Evolutionary conservation across 2,113 vertebrate genomes (phyloP), one percentile per base, ranked within the genome.

Genomic region (Stercorarius parasiticus): DNA sequence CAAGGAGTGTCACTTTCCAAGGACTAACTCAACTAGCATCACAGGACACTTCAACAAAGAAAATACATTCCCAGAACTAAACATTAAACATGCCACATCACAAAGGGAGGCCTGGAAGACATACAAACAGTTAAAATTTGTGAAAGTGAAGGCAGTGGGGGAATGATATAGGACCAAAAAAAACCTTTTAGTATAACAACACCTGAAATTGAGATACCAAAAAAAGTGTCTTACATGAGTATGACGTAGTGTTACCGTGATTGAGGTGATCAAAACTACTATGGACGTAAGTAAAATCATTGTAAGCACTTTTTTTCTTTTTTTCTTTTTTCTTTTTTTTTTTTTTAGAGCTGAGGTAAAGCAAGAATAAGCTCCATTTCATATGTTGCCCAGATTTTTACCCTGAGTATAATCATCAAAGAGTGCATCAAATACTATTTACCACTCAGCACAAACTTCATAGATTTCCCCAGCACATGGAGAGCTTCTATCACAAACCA

Each of bases 301-400:
- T 83, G 84, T 50, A 84, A 74, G 49, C 9, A 79, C 12, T 11
- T 65, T 55, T 78, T 27, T 67, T 43, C 7, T 11, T 42, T 40
- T 38, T 22, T 45, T 17, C n/a, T 18, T 8, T 62, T 25, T 11
- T 12, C 22, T 36, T 64, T 62, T 29, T 25, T 14, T 16, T 58
- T 26, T 38, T 59, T 32, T 58, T 15, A 36, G 47, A 76, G 34
- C 7, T 64, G 16, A 80, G 93, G 25, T 21, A 62, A 84, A 84
- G 42, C n/a, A 64, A 82, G 52, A 93, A 55, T 34, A 77, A 90
- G 58, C 42, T 86, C 58, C n/a, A 32, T 86, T 81, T 95, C 95
- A 89, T 50, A 13, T 96, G 93, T 62, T 87, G 45, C 58, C 53
- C 93, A 96, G 86, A 96, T 91, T 97, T 91, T 87, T 69, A 77